Evolutionary conservation across 2,888 invertebrate genomes (phyloP), one percentile per base, ranked within the genome.

Genomic region (Hyppa rectilinea): DNA sequence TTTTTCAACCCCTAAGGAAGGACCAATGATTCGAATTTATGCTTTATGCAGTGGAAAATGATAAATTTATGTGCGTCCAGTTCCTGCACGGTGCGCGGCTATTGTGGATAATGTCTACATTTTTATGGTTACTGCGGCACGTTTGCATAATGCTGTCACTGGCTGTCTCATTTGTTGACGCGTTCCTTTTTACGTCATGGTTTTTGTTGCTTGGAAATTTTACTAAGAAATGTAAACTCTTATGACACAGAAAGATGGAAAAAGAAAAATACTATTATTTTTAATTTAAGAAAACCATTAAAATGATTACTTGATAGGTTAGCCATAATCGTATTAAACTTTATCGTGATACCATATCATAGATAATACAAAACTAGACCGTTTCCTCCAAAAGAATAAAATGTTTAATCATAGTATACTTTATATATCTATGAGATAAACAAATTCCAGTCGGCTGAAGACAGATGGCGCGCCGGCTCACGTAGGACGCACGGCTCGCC

Each of bases 41-140:
- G 95, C 93, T 95, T 95, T 95, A 95, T 95, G 95, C 95, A 94
- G 93, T 92, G 95, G 95, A 96, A 96, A 95, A 95, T 95, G 89
- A 96, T 93, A 95, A 95, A 95, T 96, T 95, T 95, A 95, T 94
- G 92, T 86, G 83, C 88, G 95, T 93, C 95, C 95, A 94, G 95
- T 93, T 94, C 94, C 94, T 92, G 90, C 87, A 86, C 90, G 91
- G 73, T 71, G 38, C 71, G 52, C 88, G 81, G 69, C 60, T 91
- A 87, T 85, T 80, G 84, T 83, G 88, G 87, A 90, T 87, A 89
- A 88, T 87, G 85, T 89, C 91, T 88, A 91, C 90, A 91, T 92
- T 94, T 94, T 95, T 94, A 95, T 92, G 90, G 93, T 92, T 92
- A 93, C 88, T 90, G 91, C 89, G 88, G 87, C 92, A 91, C 92